Evolutionary conservation across 1,140 invertebrate genomes (phyloP).

Genomic region (Ephestia elutella): DNA sequence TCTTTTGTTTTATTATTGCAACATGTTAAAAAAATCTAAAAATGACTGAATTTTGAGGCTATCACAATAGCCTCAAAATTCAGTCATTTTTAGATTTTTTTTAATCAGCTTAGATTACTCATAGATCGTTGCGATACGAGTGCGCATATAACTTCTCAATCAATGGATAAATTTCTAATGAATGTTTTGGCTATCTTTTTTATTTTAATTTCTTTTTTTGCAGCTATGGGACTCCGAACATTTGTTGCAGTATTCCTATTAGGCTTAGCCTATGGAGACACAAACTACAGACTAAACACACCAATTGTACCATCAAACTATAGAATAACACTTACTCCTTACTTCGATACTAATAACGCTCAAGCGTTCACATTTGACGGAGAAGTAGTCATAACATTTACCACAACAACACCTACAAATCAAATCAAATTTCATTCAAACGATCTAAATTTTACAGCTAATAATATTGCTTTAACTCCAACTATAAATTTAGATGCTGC

Average conservation of each 20-base stretch:
- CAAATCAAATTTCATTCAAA: slow-evolving; percentile 79
- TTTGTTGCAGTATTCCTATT: neutral
- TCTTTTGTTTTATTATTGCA: no score
- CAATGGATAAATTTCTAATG: no score
- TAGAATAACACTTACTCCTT: slow-evolving; percentile 76
- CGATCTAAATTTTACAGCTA: slow-evolving; percentile 71
- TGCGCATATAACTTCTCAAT: no score
- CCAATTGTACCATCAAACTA: slow-evolving; percentile 79
- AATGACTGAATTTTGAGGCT: no score
- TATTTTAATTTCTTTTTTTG: slow-evolving; percentile 14
- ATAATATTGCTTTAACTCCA: slow-evolving; percentile 44
- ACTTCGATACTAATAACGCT: slow-evolving; percentile 71
- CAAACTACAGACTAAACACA: slow-evolving; percentile 76
- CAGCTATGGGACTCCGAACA: slow-evolving; percentile 36
- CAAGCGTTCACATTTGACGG: slow-evolving; percentile 78
- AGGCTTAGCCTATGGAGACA: slow-evolving; percentile 26
- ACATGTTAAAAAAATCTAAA: no score
- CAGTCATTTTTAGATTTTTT: no score
- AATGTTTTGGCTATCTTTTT: no score
- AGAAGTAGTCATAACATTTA: slow-evolving; percentile 73
- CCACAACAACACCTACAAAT: slow-evolving; percentile 35
- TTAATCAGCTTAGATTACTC: no score
- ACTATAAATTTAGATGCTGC: slow-evolving; percentile 22
- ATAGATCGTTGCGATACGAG: no score
- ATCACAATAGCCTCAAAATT: no score